phyloP scores from a whole-genome alignment of 2,113 vertebrate genomes.

The Terrapene triunguis region DNA sequence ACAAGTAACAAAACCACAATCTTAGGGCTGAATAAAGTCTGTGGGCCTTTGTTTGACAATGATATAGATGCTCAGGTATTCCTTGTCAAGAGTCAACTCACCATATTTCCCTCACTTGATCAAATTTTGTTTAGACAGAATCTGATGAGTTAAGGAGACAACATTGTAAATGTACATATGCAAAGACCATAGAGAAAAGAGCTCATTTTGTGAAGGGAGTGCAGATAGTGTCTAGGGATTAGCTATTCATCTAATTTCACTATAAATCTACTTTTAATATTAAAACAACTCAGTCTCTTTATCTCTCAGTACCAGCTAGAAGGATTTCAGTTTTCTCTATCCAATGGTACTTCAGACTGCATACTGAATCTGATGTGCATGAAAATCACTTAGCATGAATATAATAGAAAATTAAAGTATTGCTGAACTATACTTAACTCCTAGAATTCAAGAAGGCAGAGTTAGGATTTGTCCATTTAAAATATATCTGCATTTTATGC shows the following conservation, averaged over 20 bases:
- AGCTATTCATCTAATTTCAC: conserved; percentile 45
- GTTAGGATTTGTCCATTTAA: conserved; percentile 60
- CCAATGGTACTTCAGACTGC: conserved; percentile 29
- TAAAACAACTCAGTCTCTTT: conserved; percentile 50
- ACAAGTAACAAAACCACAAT: background rate
- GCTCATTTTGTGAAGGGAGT: background rate
- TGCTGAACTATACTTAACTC: conserved; percentile 45
- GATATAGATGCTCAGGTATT: background rate
- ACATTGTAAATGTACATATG: conserved; percentile 1
- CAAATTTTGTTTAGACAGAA: conserved; percentile 17
- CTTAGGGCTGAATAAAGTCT: accelerated
- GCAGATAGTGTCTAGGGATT: conserved; percentile 46
- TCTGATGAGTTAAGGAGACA: background rate
- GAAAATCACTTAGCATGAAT: conserved; percentile 70
- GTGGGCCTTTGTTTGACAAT: background rate
- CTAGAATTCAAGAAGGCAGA: conserved; percentile 60
- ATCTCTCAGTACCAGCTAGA: conserved; percentile 48
- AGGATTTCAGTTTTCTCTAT: conserved; percentile 59
- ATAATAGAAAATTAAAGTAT: conserved; percentile 72
- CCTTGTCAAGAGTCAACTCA: background rate
- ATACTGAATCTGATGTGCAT: conserved; percentile 58
- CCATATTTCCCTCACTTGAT: conserved; percentile 12
- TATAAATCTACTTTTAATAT: conserved; percentile 42
- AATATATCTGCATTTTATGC: conserved; percentile 34
- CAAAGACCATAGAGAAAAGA: conserved; percentile 23